Base-by-base conservation (phyloP, 2,797 vertebrate genomes). In the Characodon lateralis region DNA sequence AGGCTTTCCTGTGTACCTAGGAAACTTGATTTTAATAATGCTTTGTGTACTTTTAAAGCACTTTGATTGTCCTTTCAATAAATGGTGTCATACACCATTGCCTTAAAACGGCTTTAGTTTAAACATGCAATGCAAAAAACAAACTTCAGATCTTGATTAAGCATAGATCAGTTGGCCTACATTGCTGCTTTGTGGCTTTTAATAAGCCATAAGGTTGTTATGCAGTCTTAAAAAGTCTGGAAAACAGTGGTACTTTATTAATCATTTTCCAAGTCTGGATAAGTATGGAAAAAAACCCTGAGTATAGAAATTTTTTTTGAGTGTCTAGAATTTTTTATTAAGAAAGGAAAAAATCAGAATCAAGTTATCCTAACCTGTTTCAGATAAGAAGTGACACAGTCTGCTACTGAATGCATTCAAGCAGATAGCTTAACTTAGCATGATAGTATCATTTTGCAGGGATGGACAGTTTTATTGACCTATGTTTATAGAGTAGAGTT, bases 341-440 rank as follows among this genome's bases (percentile, higher is more conserved):
- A 20, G 18, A 53, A 20, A 20, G 13, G 13, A 48, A 51, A 51
- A 48, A 48, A 50, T 50, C 48, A 13, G 48, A 76, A 73, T 88
- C 89, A 55, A 83, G 70, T 86, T 81, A 80, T 83, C 46, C 65
- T 53, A 66, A 88, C 83, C 48, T 46, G 51, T 89, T 80, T 79
- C 39, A 0, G 18, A 73, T 65, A 41, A 58, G 76, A 88, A 87
- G 78, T 77, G 72, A 24, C 31, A 13, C 73, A 22, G 80, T 71
- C 73, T 46, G 65, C 51, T 1, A 0, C 77, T 46, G 85, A 83
- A 74, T 76, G 6, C 61, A 18, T 83, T 63, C 56, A 43, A 43
- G 50, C 41, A 18, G 24, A 39, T 53, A 20, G n/a, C 58, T 31
- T n/a, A 24, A 65, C 78, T 63, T 65, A 26, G 50, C 18, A 28